phyloP scores from a whole-genome alignment of 2,113 vertebrate genomes.

The Leucosticte australis region DNA sequence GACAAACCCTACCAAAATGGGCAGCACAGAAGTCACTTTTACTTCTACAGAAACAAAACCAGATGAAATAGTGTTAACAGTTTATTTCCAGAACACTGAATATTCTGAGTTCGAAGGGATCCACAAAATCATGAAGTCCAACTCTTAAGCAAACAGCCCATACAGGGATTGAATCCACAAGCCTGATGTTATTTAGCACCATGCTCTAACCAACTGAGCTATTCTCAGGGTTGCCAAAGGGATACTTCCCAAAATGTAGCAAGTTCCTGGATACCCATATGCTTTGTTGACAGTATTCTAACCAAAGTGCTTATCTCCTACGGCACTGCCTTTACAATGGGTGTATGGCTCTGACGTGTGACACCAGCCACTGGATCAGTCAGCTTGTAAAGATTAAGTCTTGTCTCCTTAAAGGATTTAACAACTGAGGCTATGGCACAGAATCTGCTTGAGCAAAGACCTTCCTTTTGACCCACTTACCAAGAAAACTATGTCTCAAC shows the following conservation, averaged over 20 bases:
- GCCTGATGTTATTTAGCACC: background rate
- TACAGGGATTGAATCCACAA: background rate
- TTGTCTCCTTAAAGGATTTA: slow-evolving; percentile 32
- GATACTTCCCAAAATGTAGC: background rate
- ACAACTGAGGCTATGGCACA: background rate
- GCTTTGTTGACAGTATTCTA: background rate
- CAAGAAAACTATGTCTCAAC: background rate
- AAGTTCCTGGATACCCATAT: background rate
- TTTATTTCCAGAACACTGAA: background rate
- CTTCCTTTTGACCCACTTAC: background rate
- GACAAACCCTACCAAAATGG: background rate
- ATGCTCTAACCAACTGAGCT: background rate
- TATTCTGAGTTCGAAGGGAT: background rate
- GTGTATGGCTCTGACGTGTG: background rate
- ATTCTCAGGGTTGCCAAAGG: background rate
- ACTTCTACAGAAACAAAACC: background rate
- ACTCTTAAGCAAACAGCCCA: background rate
- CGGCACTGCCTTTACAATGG: background rate
- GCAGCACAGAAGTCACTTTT: background rate
- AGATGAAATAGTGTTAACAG: background rate
- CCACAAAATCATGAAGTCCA: background rate
- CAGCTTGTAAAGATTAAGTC: background rate
- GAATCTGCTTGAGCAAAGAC: background rate
- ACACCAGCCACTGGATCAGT: background rate
- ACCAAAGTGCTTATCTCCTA: background rate